These are phyloP conservation scores for Solenopsis invicta DNA, from an alignment of 1,140 invertebrate genomes.

Conservation along the genomic window DNA sequence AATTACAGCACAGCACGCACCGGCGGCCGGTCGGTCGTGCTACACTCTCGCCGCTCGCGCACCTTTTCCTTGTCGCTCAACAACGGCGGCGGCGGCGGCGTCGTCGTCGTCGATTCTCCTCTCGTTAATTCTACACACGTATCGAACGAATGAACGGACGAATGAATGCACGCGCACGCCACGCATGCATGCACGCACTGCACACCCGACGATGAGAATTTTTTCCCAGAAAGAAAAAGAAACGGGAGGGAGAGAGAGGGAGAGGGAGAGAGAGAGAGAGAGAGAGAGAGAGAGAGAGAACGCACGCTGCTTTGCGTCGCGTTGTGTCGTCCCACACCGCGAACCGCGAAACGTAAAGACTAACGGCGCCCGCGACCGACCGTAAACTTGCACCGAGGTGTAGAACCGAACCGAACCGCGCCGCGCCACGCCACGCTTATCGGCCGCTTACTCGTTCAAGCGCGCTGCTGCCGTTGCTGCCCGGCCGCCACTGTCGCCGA, in stretches of 20 bases:
- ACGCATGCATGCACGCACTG: constrained; percentile 37
- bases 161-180: background rate
- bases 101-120: constrained; percentile 14
- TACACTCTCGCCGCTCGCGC: constrained; percentile 14
- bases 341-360: constrained; percentile 30
- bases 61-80: constrained; percentile 35
- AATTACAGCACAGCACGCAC: constrained; percentile 38
- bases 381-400: constrained; percentile 34
- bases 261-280: background rate
- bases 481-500: constrained; percentile 34
- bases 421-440: constrained; percentile 24
- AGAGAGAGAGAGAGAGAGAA: no score
- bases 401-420: background rate
- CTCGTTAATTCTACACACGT: constrained; percentile 4
- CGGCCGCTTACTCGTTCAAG: constrained; percentile 22
- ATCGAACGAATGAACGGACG: background rate
- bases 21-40: constrained; percentile 52
- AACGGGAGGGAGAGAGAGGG: background rate
- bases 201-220: constrained; percentile 6
- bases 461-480: constrained; percentile 7
- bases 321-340: constrained; percentile 24
- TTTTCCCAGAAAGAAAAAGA: background rate
- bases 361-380: constrained; percentile 43
- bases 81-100: no score
- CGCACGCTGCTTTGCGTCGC: no score